Base-by-base conservation (phyloP, 2,113 vertebrate genomes). In the Helogale parvula region DNA sequence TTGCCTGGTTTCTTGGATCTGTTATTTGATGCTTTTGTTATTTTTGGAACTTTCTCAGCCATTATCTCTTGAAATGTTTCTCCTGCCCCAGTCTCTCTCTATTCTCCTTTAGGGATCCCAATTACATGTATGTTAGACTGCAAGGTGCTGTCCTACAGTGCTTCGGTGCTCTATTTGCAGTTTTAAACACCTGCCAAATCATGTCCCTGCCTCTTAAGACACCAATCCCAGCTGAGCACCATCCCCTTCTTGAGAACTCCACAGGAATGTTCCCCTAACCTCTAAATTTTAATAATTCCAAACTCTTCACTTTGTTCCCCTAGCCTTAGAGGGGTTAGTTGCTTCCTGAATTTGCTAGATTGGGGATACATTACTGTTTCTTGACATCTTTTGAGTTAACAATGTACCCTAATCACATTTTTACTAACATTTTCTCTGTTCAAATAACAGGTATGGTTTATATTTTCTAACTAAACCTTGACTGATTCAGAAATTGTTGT, bases 1-100 rank as follows among this genome's bases (percentile, higher is more conserved):
- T 76, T 95, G 21, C 72, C 66, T 21, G 57, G 31, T n/a, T 90
- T 83, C 66, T 82, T 87, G 50, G 80, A 52, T 69, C 84, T 90
- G 33, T 63, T 21, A 25, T 76, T 92, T 90, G 31, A 85, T 90
- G 13, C 50, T 57, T 93, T 84, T 69, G 92, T 35, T 80, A 35
- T 27, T 95, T 96, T 74, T 68, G 29, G 52, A 88, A 93, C 88
- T 68, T 88, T 60, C 27, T 76, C 35, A 7, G 54, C n/a, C 76
- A 35, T 84, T 54, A 93, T 88, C 65, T 95, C 41, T 88, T 72
- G 33, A 80, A 88, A 77, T 95, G 66, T 57, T 79, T 93, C 35
- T 47, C 87, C 84, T 54, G 1, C 7, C 29, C 54, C 4, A n/a
- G n/a, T 88, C 72, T 88, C 31, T 86, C 52, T 93, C 52, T 88